Percentiles rank a stretch among this genome's conserved stretches.
Conservation (phyloP, 2,888 invertebrate genomes). For the Entomobrya proxima region DNA sequence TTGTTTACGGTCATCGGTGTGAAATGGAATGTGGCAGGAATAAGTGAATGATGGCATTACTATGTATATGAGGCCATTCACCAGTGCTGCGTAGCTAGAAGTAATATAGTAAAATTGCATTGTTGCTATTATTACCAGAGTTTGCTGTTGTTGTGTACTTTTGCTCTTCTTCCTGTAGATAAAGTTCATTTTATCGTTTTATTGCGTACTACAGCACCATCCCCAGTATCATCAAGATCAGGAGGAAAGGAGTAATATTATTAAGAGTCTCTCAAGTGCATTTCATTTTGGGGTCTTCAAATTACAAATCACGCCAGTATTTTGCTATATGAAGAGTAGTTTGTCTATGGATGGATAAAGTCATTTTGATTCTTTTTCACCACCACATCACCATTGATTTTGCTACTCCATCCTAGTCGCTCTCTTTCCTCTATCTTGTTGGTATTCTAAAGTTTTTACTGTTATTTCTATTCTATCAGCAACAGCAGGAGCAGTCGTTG, state of each 20-base stretch:
- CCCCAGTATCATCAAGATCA: not conserved
- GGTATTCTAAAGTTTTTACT: not conserved
- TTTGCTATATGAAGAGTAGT: not conserved
- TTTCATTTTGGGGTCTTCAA: slow-evolving; percentile 39
- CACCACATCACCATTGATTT: slow-evolving; percentile 4
- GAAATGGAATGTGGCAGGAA: slow-evolving; percentile 48
- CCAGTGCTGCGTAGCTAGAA: not conserved
- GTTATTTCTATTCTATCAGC: not conserved
- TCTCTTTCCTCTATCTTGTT: no score
- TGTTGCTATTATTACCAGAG: not conserved
- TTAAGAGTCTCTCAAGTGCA: slow-evolving; percentile 39
- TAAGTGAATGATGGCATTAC: slow-evolving; percentile 14
- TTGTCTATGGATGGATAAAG: not conserved
- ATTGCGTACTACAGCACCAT: not conserved
- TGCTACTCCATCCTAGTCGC: no score
- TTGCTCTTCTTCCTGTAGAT: not conserved
- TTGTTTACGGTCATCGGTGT: slow-evolving; percentile 50
- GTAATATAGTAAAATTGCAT: not conserved
- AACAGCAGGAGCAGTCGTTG: not conserved
- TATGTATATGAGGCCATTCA: slow-evolving; percentile 29
- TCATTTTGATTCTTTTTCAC: not conserved
- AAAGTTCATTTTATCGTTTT: slow-evolving; percentile 35
- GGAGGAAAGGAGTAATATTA: slow-evolving; percentile 8
- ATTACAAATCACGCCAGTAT: slow-evolving; percentile 39
- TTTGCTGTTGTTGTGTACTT: not conserved